Evolutionary conservation across 2,113 vertebrate genomes (phyloP), one percentile per base, ranked within the genome.

Genomic region (Lanius ludovicianus): DNA sequence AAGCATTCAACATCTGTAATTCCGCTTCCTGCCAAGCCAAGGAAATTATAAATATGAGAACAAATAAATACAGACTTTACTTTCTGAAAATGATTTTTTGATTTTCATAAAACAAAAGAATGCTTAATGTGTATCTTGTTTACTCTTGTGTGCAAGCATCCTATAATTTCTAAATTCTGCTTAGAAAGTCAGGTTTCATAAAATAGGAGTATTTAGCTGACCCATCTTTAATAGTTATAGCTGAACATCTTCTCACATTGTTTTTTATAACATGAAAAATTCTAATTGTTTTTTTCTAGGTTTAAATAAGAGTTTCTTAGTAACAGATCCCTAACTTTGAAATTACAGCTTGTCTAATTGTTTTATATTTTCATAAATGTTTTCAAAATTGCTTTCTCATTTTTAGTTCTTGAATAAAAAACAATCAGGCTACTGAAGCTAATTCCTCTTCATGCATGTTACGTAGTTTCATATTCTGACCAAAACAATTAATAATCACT

Each of bases 221-320:
- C 6, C 35, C 2, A 17, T 71, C 24, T 64, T 56, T 57, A 44
- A 6, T 33, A 88, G 7, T 52, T 80, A 42, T 4, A 67, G 8
- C 3, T 60, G 27, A 57, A 25, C 4, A 20, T 75, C 24, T 75
- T 6, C 11, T 75, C 0, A 2, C 2, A 2, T 47, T 56, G 3
- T 27, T 63, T 75, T 73, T 68, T 49, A 33, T 30, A 64, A 60
- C 5, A 30, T 9, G 22, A 62, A 3, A 78, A 69, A 62, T 65
- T 56, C 4, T 65, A 17, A 73, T 77, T 65, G 1, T 0, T 69
- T 39, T 16, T 77, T 73, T 74, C 37, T 50, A 70, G 50, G 23
- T 81, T 81, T 16, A 87, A 35, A 78, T 35, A 19, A 41, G n/a
- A 77, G 13, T 78, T 70, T 76, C 50, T 59, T 50, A 74, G 41